These are phyloP conservation scores for Pheosia gnoma DNA, from an alignment of 2,888 invertebrate species.

Conservation along the genomic window DNA sequence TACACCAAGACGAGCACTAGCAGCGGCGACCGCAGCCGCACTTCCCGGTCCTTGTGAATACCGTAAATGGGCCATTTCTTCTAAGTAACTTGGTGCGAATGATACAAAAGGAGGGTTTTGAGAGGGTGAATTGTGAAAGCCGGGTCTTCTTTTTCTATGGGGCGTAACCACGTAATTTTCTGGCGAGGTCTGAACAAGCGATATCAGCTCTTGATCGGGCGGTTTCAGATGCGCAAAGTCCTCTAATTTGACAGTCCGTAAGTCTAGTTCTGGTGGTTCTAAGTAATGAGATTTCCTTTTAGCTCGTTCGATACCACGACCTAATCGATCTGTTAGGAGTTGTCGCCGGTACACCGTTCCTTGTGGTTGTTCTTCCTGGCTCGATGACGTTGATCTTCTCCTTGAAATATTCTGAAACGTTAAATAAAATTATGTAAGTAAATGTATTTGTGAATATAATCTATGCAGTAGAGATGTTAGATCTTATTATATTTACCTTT, in stretches of 20 bases:
- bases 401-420: conserved; percentile 68
- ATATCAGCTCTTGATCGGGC: conserved; percentile 88
- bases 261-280: conserved; percentile 88
- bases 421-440: conserved; percentile 14
- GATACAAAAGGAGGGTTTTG: conserved; percentile 95
- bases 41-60: conserved; percentile 85
- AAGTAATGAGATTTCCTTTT: conserved; percentile 86
- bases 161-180: conserved; percentile 95
- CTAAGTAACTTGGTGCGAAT: conserved; percentile 90
- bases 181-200: conserved; percentile 88
- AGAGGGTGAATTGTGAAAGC: conserved; percentile 94
- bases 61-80: conserved; percentile 86
- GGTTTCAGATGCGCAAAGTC: conserved; percentile 87
- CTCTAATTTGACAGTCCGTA: conserved; percentile 86
- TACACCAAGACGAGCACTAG: conserved; percentile 75
- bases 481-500: conserved; percentile 59
- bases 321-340: conserved; percentile 84
- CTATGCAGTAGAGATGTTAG: conserved; percentile 2
- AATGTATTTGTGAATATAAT: conserved; percentile 5
- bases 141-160: conserved; percentile 93
- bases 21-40: conserved; percentile 85
- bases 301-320: conserved; percentile 85
- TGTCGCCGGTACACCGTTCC: conserved; percentile 85
- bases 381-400: conserved; percentile 80
- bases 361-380: conserved; percentile 78